These are phyloP conservation scores for Strigamia transsilvanica DNA, from an alignment of 2,888 invertebrate species.

Conservation along the genomic window DNA sequence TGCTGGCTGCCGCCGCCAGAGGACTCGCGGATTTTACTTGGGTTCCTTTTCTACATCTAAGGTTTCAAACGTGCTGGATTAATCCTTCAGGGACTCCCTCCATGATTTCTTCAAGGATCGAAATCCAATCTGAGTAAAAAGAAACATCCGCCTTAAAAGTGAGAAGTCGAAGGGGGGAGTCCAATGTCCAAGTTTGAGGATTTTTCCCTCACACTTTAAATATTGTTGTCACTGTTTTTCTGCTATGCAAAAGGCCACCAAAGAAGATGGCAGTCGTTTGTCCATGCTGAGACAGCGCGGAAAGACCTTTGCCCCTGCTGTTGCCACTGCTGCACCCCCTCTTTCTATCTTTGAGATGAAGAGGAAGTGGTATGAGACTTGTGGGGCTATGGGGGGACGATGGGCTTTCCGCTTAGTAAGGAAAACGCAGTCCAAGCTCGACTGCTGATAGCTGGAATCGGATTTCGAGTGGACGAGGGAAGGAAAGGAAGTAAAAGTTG, in stretches of 20 bases:
- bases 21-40: background rate
- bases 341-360: background rate
- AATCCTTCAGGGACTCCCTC: background rate
- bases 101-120: background rate
- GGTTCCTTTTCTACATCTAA: background rate
- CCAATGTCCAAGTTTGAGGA: too few relatives aligned
- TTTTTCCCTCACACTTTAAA: too few relatives aligned
- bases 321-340: background rate
- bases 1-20: conserved; percentile 2
- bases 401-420: background rate
- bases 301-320: conserved; percentile 20
- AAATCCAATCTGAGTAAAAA: background rate
- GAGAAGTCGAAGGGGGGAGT: background rate
- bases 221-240: too few relatives aligned
- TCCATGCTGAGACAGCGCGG: conserved; percentile 14
- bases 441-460: background rate
- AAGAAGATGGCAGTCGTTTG: background rate
- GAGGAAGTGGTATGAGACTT: background rate
- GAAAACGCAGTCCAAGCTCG: conserved; percentile 8
- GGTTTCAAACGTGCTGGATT: background rate
- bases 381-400: background rate
- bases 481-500: too few relatives aligned
- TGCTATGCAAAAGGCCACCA: background rate
- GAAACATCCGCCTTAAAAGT: conserved; percentile 2
- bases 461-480: background rate